Percentiles rank a stretch among this genome's conserved stretches.
These are phyloP conservation scores for Myotis daubentonii DNA, from an alignment of 2,797 vertebrate species.

Conservation along the genomic window DNA sequence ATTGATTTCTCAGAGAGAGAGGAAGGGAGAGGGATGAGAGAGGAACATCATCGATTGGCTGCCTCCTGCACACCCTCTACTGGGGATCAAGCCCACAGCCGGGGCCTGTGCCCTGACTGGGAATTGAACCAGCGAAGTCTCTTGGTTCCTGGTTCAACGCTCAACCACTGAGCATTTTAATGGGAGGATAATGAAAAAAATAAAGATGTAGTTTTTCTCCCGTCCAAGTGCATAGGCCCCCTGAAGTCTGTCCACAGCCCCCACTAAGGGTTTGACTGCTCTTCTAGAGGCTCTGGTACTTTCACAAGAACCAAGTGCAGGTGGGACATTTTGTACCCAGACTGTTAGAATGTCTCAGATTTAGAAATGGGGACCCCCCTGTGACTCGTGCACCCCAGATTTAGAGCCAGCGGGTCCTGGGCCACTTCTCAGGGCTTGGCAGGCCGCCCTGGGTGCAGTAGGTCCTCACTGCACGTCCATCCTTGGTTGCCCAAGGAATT, in stretches of 20 bases:
- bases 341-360: no score
- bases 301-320: not conserved
- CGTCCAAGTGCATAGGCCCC: not conserved
- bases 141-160: no score
- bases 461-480: not conserved
- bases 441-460: accelerated
- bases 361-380: no score
- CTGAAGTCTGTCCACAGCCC: not conserved
- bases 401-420: not conserved
- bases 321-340: not conserved
- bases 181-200: not conserved
- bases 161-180: not conserved
- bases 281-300: not conserved
- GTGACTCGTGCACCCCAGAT: not conserved
- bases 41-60: no score
- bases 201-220: not conserved
- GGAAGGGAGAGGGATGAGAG: no score
- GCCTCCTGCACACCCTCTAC: no score
- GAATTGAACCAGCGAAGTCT: no score
- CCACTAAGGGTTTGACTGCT: not conserved
- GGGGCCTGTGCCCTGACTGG: no score
- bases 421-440: not conserved
- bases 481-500: not conserved
- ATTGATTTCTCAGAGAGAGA: no score
- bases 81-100: no score